Evolutionary conservation across 2,888 invertebrate genomes (phyloP).

Genomic region (Troides aeacus): DNA sequence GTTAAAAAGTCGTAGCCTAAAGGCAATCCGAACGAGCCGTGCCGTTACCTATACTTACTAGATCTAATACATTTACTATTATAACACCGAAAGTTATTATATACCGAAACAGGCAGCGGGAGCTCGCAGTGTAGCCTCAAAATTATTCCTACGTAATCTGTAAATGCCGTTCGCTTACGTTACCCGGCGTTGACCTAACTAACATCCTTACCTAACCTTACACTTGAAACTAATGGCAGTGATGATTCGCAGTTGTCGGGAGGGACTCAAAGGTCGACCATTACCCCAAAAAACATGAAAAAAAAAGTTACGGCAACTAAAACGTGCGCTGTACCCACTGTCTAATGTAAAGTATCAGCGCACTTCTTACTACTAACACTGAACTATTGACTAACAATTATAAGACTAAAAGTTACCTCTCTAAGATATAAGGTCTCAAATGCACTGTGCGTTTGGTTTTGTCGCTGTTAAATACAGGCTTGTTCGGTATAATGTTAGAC

Average conservation of each 20-base stretch:
- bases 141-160: conserved; percentile 1
- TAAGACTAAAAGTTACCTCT: conserved; percentile 11
- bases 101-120: conserved; percentile 11
- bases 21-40: not conserved
- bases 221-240: conserved; percentile 70
- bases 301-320: conserved; percentile 50
- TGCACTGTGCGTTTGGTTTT: conserved; percentile 5
- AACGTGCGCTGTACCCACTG: conserved; percentile 48
- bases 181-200: conserved; percentile 35
- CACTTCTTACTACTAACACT: conserved; percentile 19
- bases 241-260: conserved; percentile 68
- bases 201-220: conserved; percentile 48
- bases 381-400: conserved; percentile 9
- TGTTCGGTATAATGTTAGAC: not conserved
- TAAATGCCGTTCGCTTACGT: conserved; percentile 7
- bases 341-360: conserved; percentile 12
- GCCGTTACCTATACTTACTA: conserved; percentile 3
- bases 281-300: conserved; percentile 54
- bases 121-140: conserved; percentile 7
- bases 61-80: conserved; percentile 6
- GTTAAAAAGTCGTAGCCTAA: conserved; percentile 1
- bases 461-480: too few species aligned
- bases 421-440: conserved; percentile 2
- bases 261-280: conserved; percentile 57
- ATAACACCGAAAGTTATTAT: not conserved